Conservation (phyloP, 2,113 vertebrate species). For the Ptilonorhynchus violaceus region DNA sequence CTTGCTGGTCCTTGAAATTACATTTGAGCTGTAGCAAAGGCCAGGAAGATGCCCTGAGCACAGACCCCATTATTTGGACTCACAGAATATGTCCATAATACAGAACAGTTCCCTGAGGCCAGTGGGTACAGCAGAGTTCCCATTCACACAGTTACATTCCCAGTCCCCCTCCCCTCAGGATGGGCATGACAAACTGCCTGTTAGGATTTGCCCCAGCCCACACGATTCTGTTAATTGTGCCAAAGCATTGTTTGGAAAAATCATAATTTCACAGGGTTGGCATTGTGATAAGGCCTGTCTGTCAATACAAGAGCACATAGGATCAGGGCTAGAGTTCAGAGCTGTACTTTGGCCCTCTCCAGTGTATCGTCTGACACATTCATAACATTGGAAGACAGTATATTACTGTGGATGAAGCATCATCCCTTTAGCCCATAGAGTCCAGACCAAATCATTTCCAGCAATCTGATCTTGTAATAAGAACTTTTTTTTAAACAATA, state of each 20-base stretch:
- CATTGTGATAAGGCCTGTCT: not conserved
- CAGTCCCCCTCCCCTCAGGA: fast-evolving
- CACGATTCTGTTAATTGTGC: not conserved
- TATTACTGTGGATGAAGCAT: not conserved
- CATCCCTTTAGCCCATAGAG: not conserved
- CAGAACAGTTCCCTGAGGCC: not conserved
- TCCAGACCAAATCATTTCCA: not conserved
- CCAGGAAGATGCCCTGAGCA: not conserved
- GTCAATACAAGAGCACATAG: not conserved
- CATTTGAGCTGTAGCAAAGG: not conserved
- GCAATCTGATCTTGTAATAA: not conserved
- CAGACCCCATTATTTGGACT: not conserved
- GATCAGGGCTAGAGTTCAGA: not conserved
- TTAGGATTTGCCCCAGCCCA: not conserved
- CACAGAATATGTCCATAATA: not conserved
- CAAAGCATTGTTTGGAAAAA: not conserved
- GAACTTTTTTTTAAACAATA: not conserved
- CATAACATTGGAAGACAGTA: not conserved
- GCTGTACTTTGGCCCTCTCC: not conserved
- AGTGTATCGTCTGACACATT: not conserved
- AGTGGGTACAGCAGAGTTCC: not conserved
- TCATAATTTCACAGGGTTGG: not conserved
- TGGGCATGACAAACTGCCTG: not conserved
- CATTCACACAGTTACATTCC: not conserved
- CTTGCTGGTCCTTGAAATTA: conserved; percentile 21